Evolutionary conservation across 2,113 vertebrate species (phyloP).

Genomic region (Peromyscus polionotus): DNA sequence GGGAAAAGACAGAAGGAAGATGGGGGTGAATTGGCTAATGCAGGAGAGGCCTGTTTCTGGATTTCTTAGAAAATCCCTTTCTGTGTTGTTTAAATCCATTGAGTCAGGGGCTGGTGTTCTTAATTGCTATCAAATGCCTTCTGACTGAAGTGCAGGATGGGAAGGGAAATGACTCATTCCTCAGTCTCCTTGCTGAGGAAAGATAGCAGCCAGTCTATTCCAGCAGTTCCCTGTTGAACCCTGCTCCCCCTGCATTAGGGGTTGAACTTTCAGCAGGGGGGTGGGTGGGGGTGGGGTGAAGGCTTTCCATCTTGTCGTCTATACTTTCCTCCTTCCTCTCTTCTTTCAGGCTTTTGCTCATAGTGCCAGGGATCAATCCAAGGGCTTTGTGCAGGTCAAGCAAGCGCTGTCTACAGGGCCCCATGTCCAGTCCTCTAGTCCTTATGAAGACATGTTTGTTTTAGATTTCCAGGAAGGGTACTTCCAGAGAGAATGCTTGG

Average conservation of each 20-base stretch:
- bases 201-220: background rate
- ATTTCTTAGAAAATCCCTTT: background rate
- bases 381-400: background rate
- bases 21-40: background rate
- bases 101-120: background rate
- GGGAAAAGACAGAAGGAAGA: background rate
- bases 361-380: background rate
- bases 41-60: background rate
- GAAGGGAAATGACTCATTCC: background rate
- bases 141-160: background rate
- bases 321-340: too few species aligned
- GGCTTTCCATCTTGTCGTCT: accelerated
- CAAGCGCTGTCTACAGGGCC: background rate
- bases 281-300: background rate
- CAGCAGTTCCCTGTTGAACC: background rate
- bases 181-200: background rate
- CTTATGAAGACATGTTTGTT: background rate
- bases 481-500: background rate
- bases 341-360: too few species aligned
- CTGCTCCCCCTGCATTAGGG: background rate
- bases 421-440: background rate
- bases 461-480: background rate
- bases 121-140: background rate
- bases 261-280: too few species aligned
- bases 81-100: background rate